A percentile compares a stretch with the other conserved stretches of the same genome.
phyloP scores from a whole-genome alignment of 53 echinoderm and acorn worm species.

The Arbacia lixula region DNA sequence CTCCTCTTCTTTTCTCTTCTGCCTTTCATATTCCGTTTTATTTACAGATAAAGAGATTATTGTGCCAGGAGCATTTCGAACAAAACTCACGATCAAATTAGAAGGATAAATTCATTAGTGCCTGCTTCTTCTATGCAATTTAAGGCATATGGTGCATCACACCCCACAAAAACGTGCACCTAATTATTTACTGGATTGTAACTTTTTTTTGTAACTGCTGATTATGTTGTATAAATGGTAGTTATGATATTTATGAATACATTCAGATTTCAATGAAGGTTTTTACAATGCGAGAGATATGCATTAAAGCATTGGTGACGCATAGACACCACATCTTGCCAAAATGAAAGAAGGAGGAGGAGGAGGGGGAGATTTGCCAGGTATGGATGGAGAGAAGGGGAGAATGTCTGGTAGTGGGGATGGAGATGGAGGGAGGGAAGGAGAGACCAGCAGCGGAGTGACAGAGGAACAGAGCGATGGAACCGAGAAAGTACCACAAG shows the following conservation, averaged over 20 bases:
- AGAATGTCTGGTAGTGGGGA: background rate
- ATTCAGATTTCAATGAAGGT: background rate
- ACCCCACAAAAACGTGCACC: too few species aligned
- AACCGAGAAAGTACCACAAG: background rate
- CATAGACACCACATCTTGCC: slow-evolving; percentile 6
- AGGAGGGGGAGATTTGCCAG: slow-evolving; percentile 13
- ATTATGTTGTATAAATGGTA: background rate
- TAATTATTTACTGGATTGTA: too few species aligned
- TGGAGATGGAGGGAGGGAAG: background rate
- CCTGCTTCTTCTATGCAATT: too few species aligned
- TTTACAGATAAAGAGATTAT: too few species aligned
- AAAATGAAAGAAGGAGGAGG: slow-evolving; percentile 29
- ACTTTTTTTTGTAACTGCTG: too few species aligned
- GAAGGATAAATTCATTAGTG: too few species aligned
- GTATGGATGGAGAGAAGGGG: background rate
- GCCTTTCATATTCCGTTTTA: background rate
- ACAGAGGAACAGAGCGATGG: slow-evolving; percentile 7
- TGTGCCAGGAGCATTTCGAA: too few species aligned
- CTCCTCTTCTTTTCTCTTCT: background rate
- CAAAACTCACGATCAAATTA: too few species aligned
- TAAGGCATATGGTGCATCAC: too few species aligned
- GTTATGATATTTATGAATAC: too few species aligned
- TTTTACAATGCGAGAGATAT: background rate
- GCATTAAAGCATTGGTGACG: too few species aligned
- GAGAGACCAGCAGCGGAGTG: slow-evolving; percentile 17